phyloP scores from a whole-genome alignment of 2,888 invertebrate species.

The Catocala fraxini region DNA sequence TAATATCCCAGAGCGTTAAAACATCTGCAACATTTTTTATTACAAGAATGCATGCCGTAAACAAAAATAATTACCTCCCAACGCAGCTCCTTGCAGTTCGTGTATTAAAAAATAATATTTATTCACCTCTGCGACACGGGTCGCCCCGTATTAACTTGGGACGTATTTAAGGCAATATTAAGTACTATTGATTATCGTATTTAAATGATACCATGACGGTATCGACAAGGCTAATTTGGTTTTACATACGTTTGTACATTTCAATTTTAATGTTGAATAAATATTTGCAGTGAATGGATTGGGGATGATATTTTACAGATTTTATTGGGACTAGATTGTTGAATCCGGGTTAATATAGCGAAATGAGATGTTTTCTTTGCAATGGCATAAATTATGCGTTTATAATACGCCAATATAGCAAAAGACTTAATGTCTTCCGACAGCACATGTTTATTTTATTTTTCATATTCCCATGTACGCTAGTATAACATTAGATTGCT shows the following conservation, averaged over 20 bases:
- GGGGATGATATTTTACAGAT: conserved; percentile 23
- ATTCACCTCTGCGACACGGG: conserved; percentile 22
- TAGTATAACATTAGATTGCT: too few relatives aligned
- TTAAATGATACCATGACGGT: conserved; percentile 24
- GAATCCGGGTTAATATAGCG: conserved; percentile 31
- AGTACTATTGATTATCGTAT: conserved; percentile 44
- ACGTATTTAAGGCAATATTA: conserved; percentile 28
- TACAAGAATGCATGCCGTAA: conserved; percentile 12
- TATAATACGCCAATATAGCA: too few relatives aligned
- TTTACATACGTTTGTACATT: conserved; percentile 35
- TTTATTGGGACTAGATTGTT: conserved; percentile 26
- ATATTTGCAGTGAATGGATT: conserved; percentile 30
- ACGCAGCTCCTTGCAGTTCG: conserved; percentile 14
- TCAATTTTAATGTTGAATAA: conserved; percentile 39
- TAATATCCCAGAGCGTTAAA: background rate
- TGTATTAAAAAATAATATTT: conserved; percentile 37
- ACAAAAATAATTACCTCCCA: conserved; percentile 24
- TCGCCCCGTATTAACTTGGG: conserved; percentile 32
- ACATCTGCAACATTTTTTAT: background rate
- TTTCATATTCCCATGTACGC: too few relatives aligned
- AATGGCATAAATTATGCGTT: background rate
- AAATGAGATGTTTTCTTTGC: conserved; percentile 3
- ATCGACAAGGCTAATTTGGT: conserved; percentile 41
- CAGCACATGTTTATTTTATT: too few relatives aligned
- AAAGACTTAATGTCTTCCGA: too few relatives aligned